Percentiles rank a stretch among this genome's conserved stretches.
phyloP scores from a whole-genome alignment of 2,113 vertebrate genomes.

The Gopherus flavomarginatus region DNA sequence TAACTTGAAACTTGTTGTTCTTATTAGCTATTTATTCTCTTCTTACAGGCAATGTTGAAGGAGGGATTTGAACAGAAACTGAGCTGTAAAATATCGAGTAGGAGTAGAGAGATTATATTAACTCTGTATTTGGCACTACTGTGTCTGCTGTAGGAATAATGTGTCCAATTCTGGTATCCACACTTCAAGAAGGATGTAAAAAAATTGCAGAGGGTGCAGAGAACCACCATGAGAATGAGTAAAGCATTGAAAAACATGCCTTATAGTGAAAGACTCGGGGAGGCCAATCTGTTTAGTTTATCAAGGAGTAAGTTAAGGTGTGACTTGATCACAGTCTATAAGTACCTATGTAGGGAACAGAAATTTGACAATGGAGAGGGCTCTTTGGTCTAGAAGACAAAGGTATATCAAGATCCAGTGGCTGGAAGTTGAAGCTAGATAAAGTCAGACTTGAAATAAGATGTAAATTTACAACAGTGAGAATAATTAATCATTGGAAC shows the following conservation, averaged over 20 bases:
- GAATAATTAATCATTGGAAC: background rate
- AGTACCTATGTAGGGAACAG: background rate
- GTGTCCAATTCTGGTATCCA: background rate
- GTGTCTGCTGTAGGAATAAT: background rate
- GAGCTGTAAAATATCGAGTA: accelerated
- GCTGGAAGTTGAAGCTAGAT: background rate
- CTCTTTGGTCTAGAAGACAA: background rate
- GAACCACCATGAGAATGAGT: background rate
- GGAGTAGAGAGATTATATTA: background rate
- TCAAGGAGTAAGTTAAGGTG: background rate
- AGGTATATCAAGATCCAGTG: background rate
- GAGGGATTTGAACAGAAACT: background rate
- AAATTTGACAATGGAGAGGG: background rate
- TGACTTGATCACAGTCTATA: background rate
- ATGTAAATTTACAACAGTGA: background rate
- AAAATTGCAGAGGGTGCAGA: background rate
- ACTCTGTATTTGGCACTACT: background rate
- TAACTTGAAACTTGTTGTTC: background rate
- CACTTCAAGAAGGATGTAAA: background rate
- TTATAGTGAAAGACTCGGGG: constrained; percentile 12
- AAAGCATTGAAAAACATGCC: constrained; percentile 10
- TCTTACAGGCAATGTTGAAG: background rate
- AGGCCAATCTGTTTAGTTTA: constrained; percentile 25
- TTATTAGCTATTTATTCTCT: background rate
- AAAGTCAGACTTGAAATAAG: background rate